These are phyloP conservation scores for Lota lota DNA, from an alignment of 2,113 vertebrate species.

Conservation along the genomic window DNA sequence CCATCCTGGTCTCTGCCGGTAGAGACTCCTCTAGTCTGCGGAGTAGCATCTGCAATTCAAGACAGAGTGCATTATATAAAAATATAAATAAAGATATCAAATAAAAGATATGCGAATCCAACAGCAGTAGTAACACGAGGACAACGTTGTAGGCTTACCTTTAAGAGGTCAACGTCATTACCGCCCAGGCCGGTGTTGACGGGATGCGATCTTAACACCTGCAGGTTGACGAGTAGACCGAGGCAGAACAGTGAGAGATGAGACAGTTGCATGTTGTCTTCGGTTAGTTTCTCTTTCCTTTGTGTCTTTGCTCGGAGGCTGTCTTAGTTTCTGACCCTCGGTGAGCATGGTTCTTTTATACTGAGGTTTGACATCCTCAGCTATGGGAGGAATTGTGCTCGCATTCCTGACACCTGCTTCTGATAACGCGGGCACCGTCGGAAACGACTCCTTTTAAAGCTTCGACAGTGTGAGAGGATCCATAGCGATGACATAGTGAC, in stretches of 20 bases:
- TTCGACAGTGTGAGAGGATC: constrained; percentile 49
- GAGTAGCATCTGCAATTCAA: constrained; percentile 70
- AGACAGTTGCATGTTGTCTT: constrained; percentile 43
- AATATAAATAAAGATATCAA: too few species aligned
- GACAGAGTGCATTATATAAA: too few species aligned
- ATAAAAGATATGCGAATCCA: too few species aligned
- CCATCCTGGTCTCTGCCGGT: constrained; percentile 35
- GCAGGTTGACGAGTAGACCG: constrained; percentile 65
- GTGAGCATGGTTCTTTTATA: constrained; percentile 65
- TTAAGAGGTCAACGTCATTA: constrained; percentile 70
- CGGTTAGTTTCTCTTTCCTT: neutral
- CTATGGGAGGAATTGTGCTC: constrained; percentile 67
- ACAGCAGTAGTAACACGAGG: neutral
- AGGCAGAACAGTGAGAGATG: constrained; percentile 41
- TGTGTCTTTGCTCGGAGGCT: constrained; percentile 28
- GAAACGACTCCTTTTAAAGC: constrained; percentile 77
- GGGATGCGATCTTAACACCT: constrained; percentile 59
- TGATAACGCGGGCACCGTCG: constrained; percentile 71
- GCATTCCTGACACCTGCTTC: constrained; percentile 75
- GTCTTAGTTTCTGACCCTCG: constrained; percentile 29
- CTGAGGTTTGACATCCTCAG: constrained; percentile 36
- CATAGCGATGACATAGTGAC: constrained; percentile 53
- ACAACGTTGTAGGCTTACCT: constrained; percentile 73
- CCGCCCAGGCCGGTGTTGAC: constrained; percentile 56
- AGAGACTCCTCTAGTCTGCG: constrained; percentile 67